Evolutionary conservation across 2,797 vertebrate species (phyloP), one percentile per base, ranked within the genome.

Genomic region (Siniperca scherzeri): DNA sequence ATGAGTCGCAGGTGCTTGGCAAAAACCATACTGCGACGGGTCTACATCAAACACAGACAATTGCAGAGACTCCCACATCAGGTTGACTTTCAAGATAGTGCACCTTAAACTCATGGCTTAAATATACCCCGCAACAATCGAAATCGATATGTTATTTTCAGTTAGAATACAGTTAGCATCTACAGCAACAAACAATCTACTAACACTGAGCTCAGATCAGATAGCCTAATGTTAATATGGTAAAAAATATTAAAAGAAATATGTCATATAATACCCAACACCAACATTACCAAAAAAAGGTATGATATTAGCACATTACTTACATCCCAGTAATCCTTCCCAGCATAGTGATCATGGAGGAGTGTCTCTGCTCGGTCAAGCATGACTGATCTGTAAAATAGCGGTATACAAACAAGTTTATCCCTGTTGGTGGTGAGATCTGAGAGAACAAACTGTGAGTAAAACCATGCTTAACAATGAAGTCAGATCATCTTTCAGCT

Each of bases 1-100:
- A 97, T 96, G 0, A 96, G 79, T 10, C 98, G 95, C 53, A 99
- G 94, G 89, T 99, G 98, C 81, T 95, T 97, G 50, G 98, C 96
- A n/a, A 99, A 99, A 79, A 99, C 97, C 98, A 99, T 99, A 90
- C 99, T 99, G 79, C 98, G 96, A 3, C 99, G 97, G 2, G 97
- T 98, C 99, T 99, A 85, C 21, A 53, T 57, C 22, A 61, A 66
- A 90, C 12, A 90, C 22, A 88, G 33, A 70, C 3, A 84, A 14
- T 33, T 14, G 2, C 33, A 73, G 21, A 73, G 3, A 44, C 36
- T 27, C 10, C 2, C 21, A 13, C n/a, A n/a, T 76, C 38, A 74
- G 8, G 21, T 81, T 76, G 12, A 42, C 12, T 14, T 42, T 42
- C 40, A 42, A 74, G 21, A 25, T 7, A 14, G 4, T 68, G 16